Base-by-base conservation (phyloP, 2,797 vertebrate species). In the Melanotaenia boesemani region DNA sequence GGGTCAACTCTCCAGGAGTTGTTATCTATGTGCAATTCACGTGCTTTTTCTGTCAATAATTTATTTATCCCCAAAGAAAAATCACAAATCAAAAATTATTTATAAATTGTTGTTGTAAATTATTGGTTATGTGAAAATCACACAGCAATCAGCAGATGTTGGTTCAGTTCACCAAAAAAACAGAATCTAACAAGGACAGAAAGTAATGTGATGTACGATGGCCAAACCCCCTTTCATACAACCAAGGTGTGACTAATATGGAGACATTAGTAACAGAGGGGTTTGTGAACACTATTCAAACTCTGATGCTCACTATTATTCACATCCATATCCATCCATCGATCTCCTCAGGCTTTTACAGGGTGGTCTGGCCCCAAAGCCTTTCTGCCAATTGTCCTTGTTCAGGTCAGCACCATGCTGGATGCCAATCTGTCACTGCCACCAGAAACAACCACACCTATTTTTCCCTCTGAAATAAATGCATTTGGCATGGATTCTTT, bases 391-490 rank as follows among this genome's bases (percentile, higher is more conserved):
- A 81, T 82, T 83, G 86, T 87, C 75, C 88, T 81, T 79, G 88
- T 79, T 71, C 66, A 16, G 85, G 86, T 91, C 88, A 83, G 64
- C 63, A 26, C 76, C 69, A 79, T 74, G 84, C 70, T 89, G 85
- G 87, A 88, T 85, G 85, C 88, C 90, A 90, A 91, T 93, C 91
- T 86, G 85, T 92, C 32, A 1, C 75, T 82, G 65, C 55, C 56
- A 24, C 67, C 67, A 72, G 15, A 44, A 44, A 44, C 16, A 44
- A 18, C 41, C 41, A 44, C 16, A 44, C 16, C 41, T 44, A 44
- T 18, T 6, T 44, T 18, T 16, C 4, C 39, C 41, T 16, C 18
- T 72, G 64, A 10, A 26, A 60, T 68, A 65, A 74, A 72, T 66
- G 24, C 70, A 74, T 77, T 86, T 90, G 84, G 80, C 83, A 81